Conservation (phyloP, 2,888 invertebrate species). For the Heliconius ethilla region DNA sequence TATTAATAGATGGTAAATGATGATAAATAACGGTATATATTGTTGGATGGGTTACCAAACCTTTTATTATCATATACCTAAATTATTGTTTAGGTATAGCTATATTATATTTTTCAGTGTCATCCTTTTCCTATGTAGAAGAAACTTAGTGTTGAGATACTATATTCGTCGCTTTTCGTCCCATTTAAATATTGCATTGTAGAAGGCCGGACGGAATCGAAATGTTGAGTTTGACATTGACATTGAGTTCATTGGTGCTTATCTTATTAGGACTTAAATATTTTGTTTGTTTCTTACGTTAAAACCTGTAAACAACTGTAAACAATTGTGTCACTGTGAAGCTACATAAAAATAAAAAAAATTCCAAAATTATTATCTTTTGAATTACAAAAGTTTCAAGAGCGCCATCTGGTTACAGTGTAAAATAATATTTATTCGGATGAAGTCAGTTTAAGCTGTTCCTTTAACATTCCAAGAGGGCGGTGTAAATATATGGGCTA, state of each 20-base stretch:
- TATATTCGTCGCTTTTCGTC: too few relatives aligned
- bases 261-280: too few relatives aligned
- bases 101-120: too few relatives aligned
- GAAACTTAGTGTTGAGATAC: too few relatives aligned
- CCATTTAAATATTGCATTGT: too few relatives aligned
- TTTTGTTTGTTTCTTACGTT: too few relatives aligned
- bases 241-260: too few relatives aligned
- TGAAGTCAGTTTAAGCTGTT: neutral
- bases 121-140: too few relatives aligned
- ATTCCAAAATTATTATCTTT: neutral
- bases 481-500: neutral
- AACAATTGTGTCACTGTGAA: neutral
- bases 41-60: neutral
- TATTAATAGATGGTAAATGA: conserved; percentile 30
- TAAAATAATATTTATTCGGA: neutral
- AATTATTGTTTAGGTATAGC: neutral
- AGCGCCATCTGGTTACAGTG: neutral
- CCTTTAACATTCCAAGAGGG: neutral
- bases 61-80: neutral
- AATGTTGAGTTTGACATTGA: too few relatives aligned
- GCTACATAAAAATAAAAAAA: neutral
- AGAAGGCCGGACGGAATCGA: too few relatives aligned
- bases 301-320: too few relatives aligned
- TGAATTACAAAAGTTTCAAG: neutral
- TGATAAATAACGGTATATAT: conserved; percentile 9